Conservation (phyloP, 2,797 vertebrate species). For the Melanotaenia parkinsoni region DNA sequence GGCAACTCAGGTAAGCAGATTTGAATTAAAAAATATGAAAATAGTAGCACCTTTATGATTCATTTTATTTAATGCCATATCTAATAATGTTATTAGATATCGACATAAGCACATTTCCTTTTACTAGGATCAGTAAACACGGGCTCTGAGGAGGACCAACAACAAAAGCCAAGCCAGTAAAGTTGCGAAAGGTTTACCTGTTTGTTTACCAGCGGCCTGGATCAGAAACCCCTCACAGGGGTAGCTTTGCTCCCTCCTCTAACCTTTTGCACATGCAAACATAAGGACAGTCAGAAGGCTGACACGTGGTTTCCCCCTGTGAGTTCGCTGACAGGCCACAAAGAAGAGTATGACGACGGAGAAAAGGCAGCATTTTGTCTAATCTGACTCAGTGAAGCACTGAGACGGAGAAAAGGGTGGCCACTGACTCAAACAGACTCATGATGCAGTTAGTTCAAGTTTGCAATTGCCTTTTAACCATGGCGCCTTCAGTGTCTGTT, state of each 20-base stretch:
- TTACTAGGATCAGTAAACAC: conserved; percentile 60
- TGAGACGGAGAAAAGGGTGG: conserved; percentile 67
- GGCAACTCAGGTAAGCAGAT: conserved; percentile 54
- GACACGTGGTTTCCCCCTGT: conserved; percentile 59
- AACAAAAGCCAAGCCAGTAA: conserved; percentile 78
- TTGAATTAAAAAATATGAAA: background rate
- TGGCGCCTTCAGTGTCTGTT: conserved; percentile 81
- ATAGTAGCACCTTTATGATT: background rate
- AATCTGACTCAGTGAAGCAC: conserved; percentile 57
- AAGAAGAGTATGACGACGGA: conserved; percentile 62
- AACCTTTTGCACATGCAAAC: conserved; percentile 78
- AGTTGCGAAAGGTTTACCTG: conserved; percentile 45
- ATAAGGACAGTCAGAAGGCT: conserved; percentile 69
- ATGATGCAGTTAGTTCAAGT: conserved; percentile 79
- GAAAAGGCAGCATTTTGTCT: conserved; percentile 65
- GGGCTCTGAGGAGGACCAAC: conserved; percentile 67
- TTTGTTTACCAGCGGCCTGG: conserved; percentile 74
- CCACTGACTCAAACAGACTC: conserved; percentile 69
- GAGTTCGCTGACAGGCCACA: conserved; percentile 71
- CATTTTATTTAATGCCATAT: background rate
- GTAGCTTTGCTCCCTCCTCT: conserved; percentile 77
- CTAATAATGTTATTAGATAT: background rate
- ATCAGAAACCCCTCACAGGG: conserved; percentile 65
- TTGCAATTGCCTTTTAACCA: conserved; percentile 83
- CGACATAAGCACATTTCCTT: conserved; percentile 11